Percentiles rank a stretch among this genome's conserved stretches.
Evolutionary conservation across 2,113 vertebrate genomes (phyloP).

Genomic region (Eleginops maclovinus): DNA sequence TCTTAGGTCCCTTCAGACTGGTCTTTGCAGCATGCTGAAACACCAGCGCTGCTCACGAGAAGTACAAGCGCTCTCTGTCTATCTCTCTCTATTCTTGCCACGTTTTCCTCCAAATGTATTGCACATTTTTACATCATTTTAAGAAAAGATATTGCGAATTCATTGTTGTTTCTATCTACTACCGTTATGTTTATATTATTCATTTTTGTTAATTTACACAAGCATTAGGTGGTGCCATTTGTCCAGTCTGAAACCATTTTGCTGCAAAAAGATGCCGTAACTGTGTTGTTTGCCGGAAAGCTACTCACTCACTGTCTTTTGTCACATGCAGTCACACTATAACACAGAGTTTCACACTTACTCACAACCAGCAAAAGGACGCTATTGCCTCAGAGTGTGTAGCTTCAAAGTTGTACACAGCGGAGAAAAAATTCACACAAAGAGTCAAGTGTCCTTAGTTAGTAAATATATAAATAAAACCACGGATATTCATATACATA

Average conservation of each 20-base stretch:
- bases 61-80: slow-evolving; percentile 35
- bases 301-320: slow-evolving; percentile 28
- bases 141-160: too few species aligned
- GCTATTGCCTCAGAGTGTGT: too few species aligned
- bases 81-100: slow-evolving; percentile 1
- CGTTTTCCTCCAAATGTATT: too few species aligned
- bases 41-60: slow-evolving; percentile 50
- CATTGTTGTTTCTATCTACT: too few species aligned
- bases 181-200: too few species aligned
- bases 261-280: too few species aligned
- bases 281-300: too few species aligned
- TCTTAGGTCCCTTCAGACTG: slow-evolving; percentile 53
- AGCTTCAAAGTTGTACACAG: background rate
- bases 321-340: slow-evolving; percentile 38
- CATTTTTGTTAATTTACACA: too few species aligned
- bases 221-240: too few species aligned
- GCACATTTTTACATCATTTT: too few species aligned
- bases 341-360: slow-evolving; percentile 29
- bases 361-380: background rate
- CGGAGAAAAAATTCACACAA: slow-evolving; percentile 40
- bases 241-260: too few species aligned
- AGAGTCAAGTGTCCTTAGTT: slow-evolving; percentile 25
- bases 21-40: slow-evolving; percentile 56
- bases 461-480: slow-evolving; percentile 3
- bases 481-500: background rate